Percentiles rank a stretch among this genome's conserved stretches.
Conservation (phyloP, 1,140 invertebrate species). For the Nylanderia fulva region DNA sequence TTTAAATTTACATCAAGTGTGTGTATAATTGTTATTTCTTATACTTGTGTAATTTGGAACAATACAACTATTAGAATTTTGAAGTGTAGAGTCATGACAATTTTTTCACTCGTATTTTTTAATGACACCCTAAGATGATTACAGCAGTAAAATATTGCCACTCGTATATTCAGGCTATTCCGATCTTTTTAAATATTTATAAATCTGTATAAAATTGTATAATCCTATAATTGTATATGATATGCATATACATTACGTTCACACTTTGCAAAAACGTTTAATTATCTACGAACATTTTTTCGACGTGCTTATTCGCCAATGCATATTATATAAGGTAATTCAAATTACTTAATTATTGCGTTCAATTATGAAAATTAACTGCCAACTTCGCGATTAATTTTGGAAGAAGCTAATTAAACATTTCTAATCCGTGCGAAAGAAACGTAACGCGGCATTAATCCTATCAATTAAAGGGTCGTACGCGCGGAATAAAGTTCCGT, state of each 20-base stretch:
- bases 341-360: background rate
- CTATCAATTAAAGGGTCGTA: background rate
- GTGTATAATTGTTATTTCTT: background rate
- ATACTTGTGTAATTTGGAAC: background rate
- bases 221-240: background rate
- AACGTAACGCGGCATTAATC: background rate
- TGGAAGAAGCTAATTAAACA: background rate
- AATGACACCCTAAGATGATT: background rate
- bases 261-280: conserved; percentile 2
- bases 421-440: background rate
- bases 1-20: background rate
- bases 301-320: background rate
- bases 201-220: background rate
- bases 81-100: background rate
- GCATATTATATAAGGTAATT: conserved; percentile 7
- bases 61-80: background rate
- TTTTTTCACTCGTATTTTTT: background rate
- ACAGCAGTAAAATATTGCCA: background rate
- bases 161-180: background rate
- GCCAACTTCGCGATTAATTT: conserved; percentile 27
- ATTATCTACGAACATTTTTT: conserved; percentile 19
- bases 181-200: background rate
- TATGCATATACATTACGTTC: background rate
- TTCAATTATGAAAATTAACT: background rate
- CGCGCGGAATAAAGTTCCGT: background rate